phyloP scores from a whole-genome alignment of 1,140 invertebrate species.

The Drosophila pachea region DNA sequence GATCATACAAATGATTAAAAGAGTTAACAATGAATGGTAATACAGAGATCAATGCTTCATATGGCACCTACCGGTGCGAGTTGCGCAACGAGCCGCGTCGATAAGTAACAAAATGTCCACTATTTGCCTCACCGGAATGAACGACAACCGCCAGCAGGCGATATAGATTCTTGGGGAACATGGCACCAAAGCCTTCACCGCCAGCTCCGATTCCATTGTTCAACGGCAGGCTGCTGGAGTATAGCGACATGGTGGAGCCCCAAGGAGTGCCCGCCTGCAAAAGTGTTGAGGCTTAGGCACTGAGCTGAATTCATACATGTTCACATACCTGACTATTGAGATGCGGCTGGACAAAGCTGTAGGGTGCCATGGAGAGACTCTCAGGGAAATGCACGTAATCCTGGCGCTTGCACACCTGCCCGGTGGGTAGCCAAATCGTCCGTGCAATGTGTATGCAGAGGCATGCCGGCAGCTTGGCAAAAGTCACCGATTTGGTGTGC shows the following conservation, averaged over 20 bases:
- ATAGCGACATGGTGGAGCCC: conserved; percentile 76
- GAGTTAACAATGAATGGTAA: conserved; percentile 2
- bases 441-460: conserved; percentile 90
- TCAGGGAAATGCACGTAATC: conserved; percentile 93
- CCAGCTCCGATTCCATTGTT: conserved; percentile 60
- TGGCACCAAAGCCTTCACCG: conserved; percentile 68
- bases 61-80: conserved; percentile 79
- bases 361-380: conserved; percentile 88
- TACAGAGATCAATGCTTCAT: background rate
- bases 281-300: background rate
- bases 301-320: background rate
- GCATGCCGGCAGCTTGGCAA: conserved; percentile 84
- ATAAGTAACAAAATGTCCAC: conserved; percentile 96
- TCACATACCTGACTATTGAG: conserved; percentile 78
- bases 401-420: conserved; percentile 87
- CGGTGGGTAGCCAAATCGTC: conserved; percentile 89
- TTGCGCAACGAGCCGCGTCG: conserved; percentile 84
- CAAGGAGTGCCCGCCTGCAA: conserved; percentile 74
- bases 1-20: too few relatives aligned
- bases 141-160: conserved; percentile 91
- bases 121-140: conserved; percentile 90
- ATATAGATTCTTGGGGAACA: conserved; percentile 82
- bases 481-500: conserved; percentile 89
- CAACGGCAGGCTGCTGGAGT: conserved; percentile 73
- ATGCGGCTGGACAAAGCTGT: conserved; percentile 83